These are phyloP conservation scores for Triplophysa dalaica DNA, from an alignment of 2,113 vertebrate species.

Conservation along the genomic window DNA sequence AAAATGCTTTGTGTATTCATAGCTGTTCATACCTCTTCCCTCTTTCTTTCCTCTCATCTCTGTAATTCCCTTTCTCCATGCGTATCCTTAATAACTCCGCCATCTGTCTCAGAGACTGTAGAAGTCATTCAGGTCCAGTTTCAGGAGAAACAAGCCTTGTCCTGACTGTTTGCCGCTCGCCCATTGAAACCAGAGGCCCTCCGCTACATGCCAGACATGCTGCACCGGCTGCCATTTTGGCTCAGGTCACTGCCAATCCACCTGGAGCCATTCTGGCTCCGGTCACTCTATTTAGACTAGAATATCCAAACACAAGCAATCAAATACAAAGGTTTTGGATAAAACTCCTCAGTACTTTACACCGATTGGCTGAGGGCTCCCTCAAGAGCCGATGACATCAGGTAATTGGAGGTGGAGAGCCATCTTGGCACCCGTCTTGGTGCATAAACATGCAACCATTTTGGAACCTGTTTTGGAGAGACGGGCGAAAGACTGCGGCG, in stretches of 20 bases:
- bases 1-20: no score
- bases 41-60: slow-evolving; percentile 13
- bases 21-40: not conserved
- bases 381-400: slow-evolving; percentile 34
- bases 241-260: slow-evolving; percentile 48
- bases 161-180: slow-evolving; percentile 34
- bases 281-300: slow-evolving; percentile 40
- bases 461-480: slow-evolving; percentile 46
- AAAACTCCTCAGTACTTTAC: slow-evolving; percentile 38
- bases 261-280: slow-evolving; percentile 53
- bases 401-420: slow-evolving; percentile 42
- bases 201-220: slow-evolving; percentile 45
- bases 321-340: slow-evolving; percentile 20
- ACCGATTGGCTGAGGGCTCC: slow-evolving; percentile 44
- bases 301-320: slow-evolving; percentile 28
- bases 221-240: slow-evolving; percentile 48
- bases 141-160: slow-evolving; percentile 42
- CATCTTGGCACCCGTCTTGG: slow-evolving; percentile 33
- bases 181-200: slow-evolving; percentile 50
- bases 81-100: slow-evolving; percentile 47
- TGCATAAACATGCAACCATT: slow-evolving; percentile 35
- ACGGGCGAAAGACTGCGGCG: slow-evolving; percentile 11
- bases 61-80: slow-evolving; percentile 13
- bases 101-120: slow-evolving; percentile 49
- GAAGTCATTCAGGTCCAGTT: slow-evolving; percentile 44